These are phyloP conservation scores for Brevimyrus niger DNA, from an alignment of 2,113 vertebrate species.

Conservation along the genomic window DNA sequence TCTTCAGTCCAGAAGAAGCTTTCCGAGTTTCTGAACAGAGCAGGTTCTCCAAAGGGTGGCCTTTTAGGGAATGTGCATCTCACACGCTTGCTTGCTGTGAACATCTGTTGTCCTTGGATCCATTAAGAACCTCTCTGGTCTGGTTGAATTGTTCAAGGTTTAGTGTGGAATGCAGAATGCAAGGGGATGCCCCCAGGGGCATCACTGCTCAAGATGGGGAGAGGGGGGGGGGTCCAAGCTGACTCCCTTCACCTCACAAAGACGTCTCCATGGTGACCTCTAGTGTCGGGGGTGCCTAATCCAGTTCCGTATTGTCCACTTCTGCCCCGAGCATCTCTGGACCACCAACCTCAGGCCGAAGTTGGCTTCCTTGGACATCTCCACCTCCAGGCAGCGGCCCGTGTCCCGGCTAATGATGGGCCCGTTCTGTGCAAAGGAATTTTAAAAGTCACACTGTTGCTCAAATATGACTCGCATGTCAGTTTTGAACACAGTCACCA, in stretches of 20 bases:
- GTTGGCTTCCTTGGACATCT: constrained; percentile 91
- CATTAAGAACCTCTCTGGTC: background rate
- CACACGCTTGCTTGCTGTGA: background rate
- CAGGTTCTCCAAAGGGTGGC: background rate
- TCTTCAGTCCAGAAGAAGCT: background rate
- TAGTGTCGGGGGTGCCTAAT: constrained; percentile 78
- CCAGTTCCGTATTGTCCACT: constrained; percentile 98
- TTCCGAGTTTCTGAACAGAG: background rate
- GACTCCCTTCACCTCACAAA: background rate
- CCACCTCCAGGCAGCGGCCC: constrained; percentile 87
- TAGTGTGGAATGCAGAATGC: background rate
- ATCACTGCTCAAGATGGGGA: background rate
- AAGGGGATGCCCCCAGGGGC: background rate
- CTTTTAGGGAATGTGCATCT: background rate
- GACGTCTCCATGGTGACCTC: background rate
- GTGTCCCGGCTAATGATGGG: constrained; percentile 94
- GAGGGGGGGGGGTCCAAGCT: background rate
- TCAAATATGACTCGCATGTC: background rate
- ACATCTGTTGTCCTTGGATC: background rate
- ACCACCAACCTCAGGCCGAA: constrained; percentile 89
- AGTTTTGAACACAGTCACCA: background rate
- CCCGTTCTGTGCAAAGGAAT: constrained; percentile 64
- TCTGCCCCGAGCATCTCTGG: constrained; percentile 92
- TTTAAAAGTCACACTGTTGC: background rate
- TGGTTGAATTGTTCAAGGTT: background rate